These are phyloP conservation scores for Hassar affinis DNA, from an alignment of 2,113 vertebrate species.

Conservation along the genomic window DNA sequence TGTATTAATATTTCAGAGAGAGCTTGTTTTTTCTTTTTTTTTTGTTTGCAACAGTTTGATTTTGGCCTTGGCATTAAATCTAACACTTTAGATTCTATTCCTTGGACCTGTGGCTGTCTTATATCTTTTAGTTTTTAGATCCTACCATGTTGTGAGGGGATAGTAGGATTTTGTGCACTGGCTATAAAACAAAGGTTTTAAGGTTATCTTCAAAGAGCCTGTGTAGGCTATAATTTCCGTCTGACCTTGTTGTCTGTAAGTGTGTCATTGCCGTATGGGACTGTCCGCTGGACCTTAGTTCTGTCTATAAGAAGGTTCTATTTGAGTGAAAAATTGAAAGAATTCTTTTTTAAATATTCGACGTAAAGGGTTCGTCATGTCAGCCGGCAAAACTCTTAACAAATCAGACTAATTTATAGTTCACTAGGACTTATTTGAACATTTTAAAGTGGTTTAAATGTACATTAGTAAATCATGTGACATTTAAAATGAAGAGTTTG, in stretches of 20 bases:
- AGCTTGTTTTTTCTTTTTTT: slow-evolving; percentile 10
- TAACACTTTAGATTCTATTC: neutral
- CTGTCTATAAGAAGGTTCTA: neutral
- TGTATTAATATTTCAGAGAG: slow-evolving; percentile 43
- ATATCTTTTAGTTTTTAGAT: neutral
- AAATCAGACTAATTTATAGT: neutral
- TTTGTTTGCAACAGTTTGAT: neutral
- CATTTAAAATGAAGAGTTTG: neutral
- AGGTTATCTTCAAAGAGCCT: slow-evolving; percentile 17
- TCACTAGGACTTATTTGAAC: neutral
- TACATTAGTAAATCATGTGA: neutral
- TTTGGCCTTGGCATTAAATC: slow-evolving; percentile 20
- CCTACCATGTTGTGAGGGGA: neutral
- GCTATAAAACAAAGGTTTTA: slow-evolving; percentile 21
- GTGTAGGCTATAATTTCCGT: slow-evolving; percentile 1
- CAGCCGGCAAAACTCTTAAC: neutral
- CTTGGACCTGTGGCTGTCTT: slow-evolving; percentile 8
- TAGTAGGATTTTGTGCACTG: neutral
- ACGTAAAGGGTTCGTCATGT: neutral
- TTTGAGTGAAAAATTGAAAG: neutral
- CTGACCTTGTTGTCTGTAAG: neutral
- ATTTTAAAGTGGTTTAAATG: neutral
- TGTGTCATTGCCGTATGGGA: neutral
- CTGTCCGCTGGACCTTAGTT: neutral
- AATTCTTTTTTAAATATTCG: neutral